phyloP scores from a whole-genome alignment of 2,797 vertebrate species.

The Cyprinodon diabolis region DNA sequence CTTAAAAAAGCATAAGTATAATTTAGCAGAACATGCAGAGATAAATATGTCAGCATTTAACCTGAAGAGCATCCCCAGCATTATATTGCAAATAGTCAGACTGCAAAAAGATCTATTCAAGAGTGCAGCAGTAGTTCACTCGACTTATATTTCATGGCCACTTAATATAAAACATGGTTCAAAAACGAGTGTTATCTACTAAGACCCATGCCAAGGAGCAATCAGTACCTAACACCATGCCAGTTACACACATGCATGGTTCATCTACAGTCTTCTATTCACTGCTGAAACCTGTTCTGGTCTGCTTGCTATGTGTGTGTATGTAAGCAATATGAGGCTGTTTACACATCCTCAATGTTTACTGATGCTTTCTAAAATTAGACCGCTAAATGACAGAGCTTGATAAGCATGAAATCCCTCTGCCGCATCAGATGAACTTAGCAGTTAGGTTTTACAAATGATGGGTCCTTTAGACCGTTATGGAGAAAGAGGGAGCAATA shows the following conservation, averaged over 20 bases:
- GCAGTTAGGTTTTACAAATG: conserved; percentile 42
- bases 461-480: conserved; percentile 19
- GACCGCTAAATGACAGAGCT: conserved; percentile 47
- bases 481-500: conserved; percentile 12
- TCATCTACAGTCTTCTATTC: conserved; percentile 4
- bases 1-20: not conserved
- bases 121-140: not conserved
- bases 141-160: not conserved
- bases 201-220: not conserved
- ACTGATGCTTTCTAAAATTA: conserved; percentile 63
- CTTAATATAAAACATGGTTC: not conserved
- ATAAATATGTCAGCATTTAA: conserved; percentile 5
- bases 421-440: conserved; percentile 34
- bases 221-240: not conserved
- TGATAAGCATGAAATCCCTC: conserved; percentile 62
- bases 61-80: not conserved
- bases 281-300: conserved; percentile 16
- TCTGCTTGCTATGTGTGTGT: conserved; percentile 26
- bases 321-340: conserved; percentile 34
- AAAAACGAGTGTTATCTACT: not conserved
- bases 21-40: not conserved
- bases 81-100: not conserved
- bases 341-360: conserved; percentile 41
- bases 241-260: not conserved
- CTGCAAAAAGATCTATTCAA: not conserved